Conservation (phyloP, 2,113 vertebrate genomes). For the Cyrtonyx montezumae region DNA sequence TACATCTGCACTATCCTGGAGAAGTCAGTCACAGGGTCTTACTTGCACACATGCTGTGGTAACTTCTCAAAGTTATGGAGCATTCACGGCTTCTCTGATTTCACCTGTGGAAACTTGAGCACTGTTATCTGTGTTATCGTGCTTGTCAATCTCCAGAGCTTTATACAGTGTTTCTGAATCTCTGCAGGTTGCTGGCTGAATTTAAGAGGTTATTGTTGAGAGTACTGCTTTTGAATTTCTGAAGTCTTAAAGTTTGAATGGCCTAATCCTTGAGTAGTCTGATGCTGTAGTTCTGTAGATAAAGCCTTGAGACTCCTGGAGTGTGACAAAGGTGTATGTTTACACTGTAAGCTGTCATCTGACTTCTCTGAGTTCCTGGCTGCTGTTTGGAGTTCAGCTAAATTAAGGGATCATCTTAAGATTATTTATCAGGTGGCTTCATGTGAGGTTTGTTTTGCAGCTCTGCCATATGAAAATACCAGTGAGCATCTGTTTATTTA, state of each 20-base stretch:
- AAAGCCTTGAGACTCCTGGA: background rate
- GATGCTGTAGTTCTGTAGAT: background rate
- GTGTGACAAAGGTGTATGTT: rapidly evolving
- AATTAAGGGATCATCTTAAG: background rate
- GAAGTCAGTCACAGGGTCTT: rapidly evolving
- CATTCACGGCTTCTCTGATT: background rate
- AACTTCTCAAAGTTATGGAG: background rate
- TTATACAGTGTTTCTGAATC: slow-evolving; percentile 10
- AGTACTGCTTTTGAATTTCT: background rate
- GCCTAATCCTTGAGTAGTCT: background rate
- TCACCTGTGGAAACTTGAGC: background rate
- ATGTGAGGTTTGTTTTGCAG: background rate
- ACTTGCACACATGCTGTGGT: background rate
- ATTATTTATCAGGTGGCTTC: background rate
- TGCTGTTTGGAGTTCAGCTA: background rate
- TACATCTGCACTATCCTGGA: background rate
- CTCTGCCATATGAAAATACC: background rate
- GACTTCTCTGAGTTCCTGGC: background rate
- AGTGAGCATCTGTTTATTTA: background rate
- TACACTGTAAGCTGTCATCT: background rate
- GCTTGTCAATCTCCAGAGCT: slow-evolving; percentile 47
- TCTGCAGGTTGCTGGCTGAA: background rate
- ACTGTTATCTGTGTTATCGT: background rate
- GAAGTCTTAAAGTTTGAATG: background rate
- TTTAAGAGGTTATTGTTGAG: background rate